Base-by-base conservation (phyloP, 2,797 vertebrate species). In the Phoeniculus purpureus region DNA sequence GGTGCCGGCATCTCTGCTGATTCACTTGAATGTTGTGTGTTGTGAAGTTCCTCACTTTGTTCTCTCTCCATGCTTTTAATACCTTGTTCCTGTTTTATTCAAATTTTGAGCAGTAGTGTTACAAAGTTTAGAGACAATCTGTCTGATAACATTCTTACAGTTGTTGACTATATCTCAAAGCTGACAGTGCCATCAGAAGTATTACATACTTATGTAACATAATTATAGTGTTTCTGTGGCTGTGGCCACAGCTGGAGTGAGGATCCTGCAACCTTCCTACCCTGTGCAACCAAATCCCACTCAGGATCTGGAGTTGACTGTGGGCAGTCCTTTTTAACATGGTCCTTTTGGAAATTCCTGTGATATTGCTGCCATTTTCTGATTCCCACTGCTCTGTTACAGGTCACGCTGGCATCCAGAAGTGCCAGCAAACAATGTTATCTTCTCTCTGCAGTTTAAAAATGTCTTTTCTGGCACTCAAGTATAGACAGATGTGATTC, bases 401-500 rank as follows among this genome's bases (percentile, higher is more conserved):
- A 1, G 50, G 50, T 55, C 2, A 0, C 50, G 73, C 72, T 74
- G 92, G 81, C 77, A 75, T 60, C 43, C 76, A n/a, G 26, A 43
- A 77, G 61, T 61, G 68, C 68, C 91, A 73, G 55, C 73, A 56
- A 75, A 43, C 86, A 25, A 3, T 14, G 26, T n/a, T 76, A 47
- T 45, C 71, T 72, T 81, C 76, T 67, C 76, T 85, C 79, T 78
- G 74, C 89, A 64, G 58, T 60, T 91, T 20, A 75, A 19, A 70
- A 62, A 79, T 91, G 9, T 34, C 89, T 93, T 72, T 87, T 64
- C 64, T 95, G 94, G 85, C 91, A 65, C 68, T 20, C 19, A 3
- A 71, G 55, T 43, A 27, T 75, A 86, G 81, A 71, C 80, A 96
- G 95, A 79, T 92, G 91, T 84, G 93, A 87, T 83, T 80, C 66